These are phyloP conservation scores for Drosophila rufa DNA, from an alignment of 1,140 invertebrate genomes.

Conservation along the genomic window DNA sequence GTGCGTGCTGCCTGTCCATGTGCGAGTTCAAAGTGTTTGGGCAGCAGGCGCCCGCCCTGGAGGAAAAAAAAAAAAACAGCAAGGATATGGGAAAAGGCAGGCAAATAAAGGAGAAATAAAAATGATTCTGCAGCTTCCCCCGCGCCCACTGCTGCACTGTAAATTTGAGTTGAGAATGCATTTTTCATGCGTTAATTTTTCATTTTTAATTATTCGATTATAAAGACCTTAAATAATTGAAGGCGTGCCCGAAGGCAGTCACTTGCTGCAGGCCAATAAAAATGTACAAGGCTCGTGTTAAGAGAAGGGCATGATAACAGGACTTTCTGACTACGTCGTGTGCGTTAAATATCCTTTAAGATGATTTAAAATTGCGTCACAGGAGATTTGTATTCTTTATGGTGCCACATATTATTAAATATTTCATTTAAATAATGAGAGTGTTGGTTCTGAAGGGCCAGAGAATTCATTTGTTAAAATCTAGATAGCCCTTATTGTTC, in stretches of 20 bases:
- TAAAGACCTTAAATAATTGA: constrained; percentile 81
- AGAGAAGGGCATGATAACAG: constrained; percentile 1
- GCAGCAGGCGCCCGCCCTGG: constrained; percentile 3
- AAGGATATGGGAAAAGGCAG: constrained; percentile 7
- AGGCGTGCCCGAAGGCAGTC: constrained; percentile 41
- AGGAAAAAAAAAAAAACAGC: constrained; percentile 2
- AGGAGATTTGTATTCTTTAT: background rate
- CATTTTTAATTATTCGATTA: constrained; percentile 83
- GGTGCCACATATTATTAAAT: background rate
- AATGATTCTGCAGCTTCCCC: constrained; percentile 26
- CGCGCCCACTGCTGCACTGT: constrained; percentile 33
- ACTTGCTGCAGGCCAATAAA: constrained; percentile 39
- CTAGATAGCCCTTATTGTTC: no score
- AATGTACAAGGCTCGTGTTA: constrained; percentile 7
- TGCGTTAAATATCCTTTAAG: background rate
- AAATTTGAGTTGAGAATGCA: constrained; percentile 76
- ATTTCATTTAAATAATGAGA: background rate
- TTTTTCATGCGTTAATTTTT: constrained; percentile 82
- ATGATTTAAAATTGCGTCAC: background rate
- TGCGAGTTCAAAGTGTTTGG: constrained; percentile 75
- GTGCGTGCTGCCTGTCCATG: constrained; percentile 28
- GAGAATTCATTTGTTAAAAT: no score
- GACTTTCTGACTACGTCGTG: background rate
- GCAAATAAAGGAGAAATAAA: constrained; percentile 48
- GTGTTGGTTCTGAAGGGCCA: background rate